Conservation (phyloP, 2,113 vertebrate genomes). For the Sakesphorus luctuosus region DNA sequence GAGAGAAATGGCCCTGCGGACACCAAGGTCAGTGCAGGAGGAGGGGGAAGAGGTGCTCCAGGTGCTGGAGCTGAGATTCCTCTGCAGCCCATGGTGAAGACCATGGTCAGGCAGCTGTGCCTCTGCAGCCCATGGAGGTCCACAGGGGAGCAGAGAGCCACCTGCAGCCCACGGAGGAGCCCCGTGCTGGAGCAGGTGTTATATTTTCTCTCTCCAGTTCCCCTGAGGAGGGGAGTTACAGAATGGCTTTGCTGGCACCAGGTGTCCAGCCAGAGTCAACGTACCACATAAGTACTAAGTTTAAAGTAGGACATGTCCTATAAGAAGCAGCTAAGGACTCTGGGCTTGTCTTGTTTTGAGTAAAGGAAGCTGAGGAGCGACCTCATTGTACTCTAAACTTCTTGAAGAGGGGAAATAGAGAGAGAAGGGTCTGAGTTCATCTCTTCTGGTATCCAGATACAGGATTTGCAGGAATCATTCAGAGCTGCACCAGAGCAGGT, state of each 20-base stretch:
- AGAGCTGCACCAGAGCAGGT: background rate
- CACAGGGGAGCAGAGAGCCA: background rate
- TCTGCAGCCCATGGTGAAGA: background rate
- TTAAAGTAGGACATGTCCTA: background rate
- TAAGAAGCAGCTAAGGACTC: background rate
- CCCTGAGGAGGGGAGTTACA: background rate
- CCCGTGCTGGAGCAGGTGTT: background rate
- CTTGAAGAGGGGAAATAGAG: background rate
- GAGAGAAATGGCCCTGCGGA: background rate
- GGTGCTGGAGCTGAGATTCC: background rate
- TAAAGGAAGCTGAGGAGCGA: background rate
- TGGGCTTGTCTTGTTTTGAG: background rate
- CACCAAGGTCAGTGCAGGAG: background rate
- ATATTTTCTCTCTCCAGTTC: rapidly evolving
- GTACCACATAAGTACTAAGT: rapidly evolving
- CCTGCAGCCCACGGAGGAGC: background rate
- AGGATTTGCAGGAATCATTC: background rate
- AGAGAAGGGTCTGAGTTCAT: rapidly evolving
- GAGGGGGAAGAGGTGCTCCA: background rate
- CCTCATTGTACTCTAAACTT: background rate
- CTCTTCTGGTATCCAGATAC: background rate
- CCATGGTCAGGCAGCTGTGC: background rate
- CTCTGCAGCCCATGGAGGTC: background rate
- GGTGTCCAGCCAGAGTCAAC: background rate
- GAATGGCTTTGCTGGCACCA: background rate